phyloP scores from a whole-genome alignment of 2,113 vertebrate species.

The Kryptolebias marmoratus region DNA sequence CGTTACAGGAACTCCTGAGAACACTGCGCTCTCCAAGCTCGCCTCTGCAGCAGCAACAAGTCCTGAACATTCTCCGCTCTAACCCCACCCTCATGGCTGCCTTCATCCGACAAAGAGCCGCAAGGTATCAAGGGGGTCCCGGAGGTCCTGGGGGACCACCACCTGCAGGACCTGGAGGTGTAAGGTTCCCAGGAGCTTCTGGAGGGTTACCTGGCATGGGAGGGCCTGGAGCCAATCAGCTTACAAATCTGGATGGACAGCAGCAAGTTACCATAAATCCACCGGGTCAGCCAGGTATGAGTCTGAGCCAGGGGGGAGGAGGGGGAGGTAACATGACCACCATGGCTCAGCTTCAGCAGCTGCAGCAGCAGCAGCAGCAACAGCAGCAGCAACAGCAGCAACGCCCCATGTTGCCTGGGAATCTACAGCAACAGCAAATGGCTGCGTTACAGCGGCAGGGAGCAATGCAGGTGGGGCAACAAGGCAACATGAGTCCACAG shows the following conservation, averaged over 20 bases:
- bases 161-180: slow-evolving; percentile 66
- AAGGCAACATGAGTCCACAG: slow-evolving; percentile 80
- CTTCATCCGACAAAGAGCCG: slow-evolving; percentile 94
- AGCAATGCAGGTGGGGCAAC: slow-evolving; percentile 85
- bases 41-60: slow-evolving; percentile 91
- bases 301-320: slow-evolving; percentile 76
- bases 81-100: slow-evolving; percentile 96
- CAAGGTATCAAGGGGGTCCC: slow-evolving; percentile 87
- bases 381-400: slow-evolving; percentile 80
- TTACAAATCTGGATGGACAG: slow-evolving; percentile 73
- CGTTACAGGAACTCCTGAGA: slow-evolving; percentile 81
- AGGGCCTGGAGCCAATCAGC: slow-evolving; percentile 70
- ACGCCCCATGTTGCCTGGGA: slow-evolving; percentile 75
- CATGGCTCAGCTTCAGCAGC: slow-evolving; percentile 85
- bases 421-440: slow-evolving; percentile 82
- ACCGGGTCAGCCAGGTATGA: slow-evolving; percentile 86
- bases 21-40: slow-evolving; percentile 82
- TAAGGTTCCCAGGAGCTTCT: slow-evolving; percentile 84
- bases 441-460: slow-evolving; percentile 81
- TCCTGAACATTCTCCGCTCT: slow-evolving; percentile 93
- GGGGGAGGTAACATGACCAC: slow-evolving; percentile 79
- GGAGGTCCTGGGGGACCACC: slow-evolving; percentile 70
- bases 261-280: slow-evolving; percentile 74
- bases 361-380: slow-evolving; percentile 79
- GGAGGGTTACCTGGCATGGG: slow-evolving; percentile 62